These are phyloP conservation scores for Amphiprion clarkii DNA, from an alignment of 2,797 vertebrate species.

Conservation along the genomic window DNA sequence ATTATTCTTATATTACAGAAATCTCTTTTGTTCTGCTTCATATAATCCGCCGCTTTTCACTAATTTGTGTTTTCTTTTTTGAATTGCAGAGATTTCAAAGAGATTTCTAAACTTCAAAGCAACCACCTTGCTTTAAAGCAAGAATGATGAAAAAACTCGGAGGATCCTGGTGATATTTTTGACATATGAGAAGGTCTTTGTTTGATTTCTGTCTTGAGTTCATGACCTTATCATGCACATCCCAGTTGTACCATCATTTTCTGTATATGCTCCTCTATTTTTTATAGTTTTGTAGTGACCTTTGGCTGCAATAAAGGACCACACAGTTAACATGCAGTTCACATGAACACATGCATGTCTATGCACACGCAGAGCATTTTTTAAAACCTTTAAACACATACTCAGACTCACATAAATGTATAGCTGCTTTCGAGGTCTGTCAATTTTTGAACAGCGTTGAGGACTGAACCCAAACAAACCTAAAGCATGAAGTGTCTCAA, in stretches of 20 bases:
- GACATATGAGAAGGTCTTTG: not conserved
- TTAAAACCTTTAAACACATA: slow-evolving; percentile 6
- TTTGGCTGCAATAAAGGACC: slow-evolving; percentile 45
- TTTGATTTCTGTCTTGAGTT: slow-evolving; percentile 9
- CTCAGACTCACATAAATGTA: slow-evolving; percentile 17
- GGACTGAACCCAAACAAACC: slow-evolving; percentile 51
- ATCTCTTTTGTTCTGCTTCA: no score
- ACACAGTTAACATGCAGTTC: slow-evolving; percentile 34
- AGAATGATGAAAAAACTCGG: not conserved
- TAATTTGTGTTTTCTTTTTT: no score
- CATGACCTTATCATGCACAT: slow-evolving; percentile 3
- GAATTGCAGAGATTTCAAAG: not conserved
- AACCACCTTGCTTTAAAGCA: not conserved
- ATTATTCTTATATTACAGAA: no score
- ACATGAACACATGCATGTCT: slow-evolving; percentile 20
- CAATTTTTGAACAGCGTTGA: slow-evolving; percentile 39
- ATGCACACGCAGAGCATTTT: not conserved
- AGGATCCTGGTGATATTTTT: not conserved
- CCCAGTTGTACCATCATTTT: not conserved
- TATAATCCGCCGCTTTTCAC: no score
- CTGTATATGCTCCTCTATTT: slow-evolving; percentile 4
- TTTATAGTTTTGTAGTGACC: not conserved
- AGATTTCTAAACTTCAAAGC: not conserved
- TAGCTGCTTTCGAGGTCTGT: slow-evolving; percentile 32
- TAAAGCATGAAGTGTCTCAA: slow-evolving; percentile 40